A percentile compares a stretch with the other conserved stretches of the same genome.
Conservation (phyloP, 2,888 invertebrate genomes). For the Diarsia brunnea region DNA sequence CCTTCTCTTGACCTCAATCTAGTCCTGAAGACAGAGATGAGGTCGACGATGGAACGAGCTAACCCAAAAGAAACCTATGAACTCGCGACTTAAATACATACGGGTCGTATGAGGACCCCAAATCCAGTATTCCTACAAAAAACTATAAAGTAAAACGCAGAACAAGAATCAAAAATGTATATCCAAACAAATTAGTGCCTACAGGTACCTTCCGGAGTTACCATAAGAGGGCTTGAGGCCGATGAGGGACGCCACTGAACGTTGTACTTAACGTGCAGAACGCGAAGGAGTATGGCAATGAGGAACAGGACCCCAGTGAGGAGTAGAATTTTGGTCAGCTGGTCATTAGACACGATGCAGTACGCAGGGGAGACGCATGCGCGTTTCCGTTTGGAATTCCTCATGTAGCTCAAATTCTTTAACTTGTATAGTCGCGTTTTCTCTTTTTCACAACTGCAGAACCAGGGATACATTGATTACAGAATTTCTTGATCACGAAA, state of each 20-base stretch:
- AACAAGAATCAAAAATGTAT: constrained; percentile 36
- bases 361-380: too few relatives aligned
- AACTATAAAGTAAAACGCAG: constrained; percentile 21
- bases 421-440: constrained; percentile 62
- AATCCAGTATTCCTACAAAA: too few relatives aligned
- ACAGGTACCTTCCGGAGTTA: not conserved
- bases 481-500: constrained; percentile 34
- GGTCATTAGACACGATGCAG: constrained; percentile 10
- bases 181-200: not conserved
- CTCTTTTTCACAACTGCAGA: constrained; percentile 1
- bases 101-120: too few relatives aligned
- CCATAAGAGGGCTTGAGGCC: not conserved
- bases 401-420: constrained; percentile 66
- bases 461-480: not conserved
- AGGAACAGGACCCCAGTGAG: constrained; percentile 55
- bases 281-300: constrained; percentile 11
- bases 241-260: not conserved
- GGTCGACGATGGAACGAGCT: too few relatives aligned
- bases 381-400: constrained; percentile 32
- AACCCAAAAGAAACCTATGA: too few relatives aligned
- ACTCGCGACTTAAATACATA: too few relatives aligned
- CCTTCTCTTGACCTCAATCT: too few relatives aligned
- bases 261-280: constrained; percentile 29
- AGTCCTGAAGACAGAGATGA: too few relatives aligned
- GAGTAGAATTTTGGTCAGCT: constrained; percentile 56